phyloP scores from a whole-genome alignment of 2,113 vertebrate genomes.

The Vulpes lagopus region DNA sequence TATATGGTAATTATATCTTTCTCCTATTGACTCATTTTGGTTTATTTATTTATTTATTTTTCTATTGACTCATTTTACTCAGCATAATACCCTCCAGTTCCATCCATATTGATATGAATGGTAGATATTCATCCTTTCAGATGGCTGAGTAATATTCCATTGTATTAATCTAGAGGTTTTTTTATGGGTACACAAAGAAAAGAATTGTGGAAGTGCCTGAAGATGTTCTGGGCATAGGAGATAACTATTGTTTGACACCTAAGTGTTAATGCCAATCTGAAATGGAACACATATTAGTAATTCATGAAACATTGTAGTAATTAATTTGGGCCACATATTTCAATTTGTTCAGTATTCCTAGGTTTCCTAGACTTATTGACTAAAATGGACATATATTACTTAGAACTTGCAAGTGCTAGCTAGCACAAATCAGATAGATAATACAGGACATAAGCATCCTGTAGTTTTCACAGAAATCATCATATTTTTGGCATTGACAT shows the following conservation, averaged over 20 bases:
- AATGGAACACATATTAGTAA: background rate
- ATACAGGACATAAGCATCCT: background rate
- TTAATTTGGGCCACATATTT: background rate
- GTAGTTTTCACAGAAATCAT: background rate
- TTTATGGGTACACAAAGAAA: background rate
- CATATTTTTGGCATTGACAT: background rate
- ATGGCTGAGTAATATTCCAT: no score
- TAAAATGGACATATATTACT: background rate
- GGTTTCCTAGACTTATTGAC: background rate
- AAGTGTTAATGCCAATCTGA: background rate
- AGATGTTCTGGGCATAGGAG: background rate
- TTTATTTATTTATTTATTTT: no score
- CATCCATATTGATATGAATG: no score
- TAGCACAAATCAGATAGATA: background rate
- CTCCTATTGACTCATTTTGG: no score
- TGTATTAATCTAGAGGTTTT: background rate
- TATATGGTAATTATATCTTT: no score
- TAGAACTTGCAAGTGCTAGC: conserved; percentile 5
- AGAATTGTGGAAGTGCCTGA: background rate
- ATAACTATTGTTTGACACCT: background rate
- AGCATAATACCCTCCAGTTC: no score
- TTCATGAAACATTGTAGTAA: background rate
- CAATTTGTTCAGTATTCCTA: background rate
- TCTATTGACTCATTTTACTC: no score
- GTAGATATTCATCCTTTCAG: no score